Evolutionary conservation across 1,140 invertebrate species (phyloP).

Genomic region (Microvelia longipes): DNA sequence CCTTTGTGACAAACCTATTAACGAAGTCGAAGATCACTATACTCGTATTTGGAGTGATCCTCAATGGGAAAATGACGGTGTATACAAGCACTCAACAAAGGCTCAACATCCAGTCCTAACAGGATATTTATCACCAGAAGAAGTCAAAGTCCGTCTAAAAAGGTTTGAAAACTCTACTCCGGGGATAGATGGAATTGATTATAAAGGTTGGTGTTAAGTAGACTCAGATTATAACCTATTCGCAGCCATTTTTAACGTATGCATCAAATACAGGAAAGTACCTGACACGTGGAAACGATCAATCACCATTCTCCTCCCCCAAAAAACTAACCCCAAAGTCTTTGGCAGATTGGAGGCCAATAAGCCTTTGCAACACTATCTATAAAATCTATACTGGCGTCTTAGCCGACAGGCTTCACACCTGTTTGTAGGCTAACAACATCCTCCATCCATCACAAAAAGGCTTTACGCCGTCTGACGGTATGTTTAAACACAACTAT

Average conservation of each 20-base stretch:
- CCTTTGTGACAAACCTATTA: not conserved
- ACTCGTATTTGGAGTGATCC: too few relatives aligned
- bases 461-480: conserved; percentile 10
- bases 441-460: conserved; percentile 13
- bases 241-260: conserved; percentile 12
- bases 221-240: conserved; percentile 13
- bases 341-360: conserved; percentile 26
- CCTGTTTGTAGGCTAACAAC: not conserved
- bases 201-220: conserved; percentile 7
- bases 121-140: not conserved
- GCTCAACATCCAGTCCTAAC: not conserved
- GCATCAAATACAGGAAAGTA: conserved; percentile 6
- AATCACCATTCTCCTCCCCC: conserved; percentile 25
- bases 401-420: conserved; percentile 6
- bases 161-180: conserved; percentile 22
- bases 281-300: conserved; percentile 20
- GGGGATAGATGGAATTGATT: conserved; percentile 18
- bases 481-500: conserved; percentile 6
- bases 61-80: not conserved
- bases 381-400: conserved; percentile 26
- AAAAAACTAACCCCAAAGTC: conserved; percentile 22
- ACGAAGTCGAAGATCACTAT: not conserved
- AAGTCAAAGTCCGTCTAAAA: conserved; percentile 3
- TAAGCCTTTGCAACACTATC: conserved; percentile 24
- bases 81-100: too few relatives aligned